Evolutionary conservation across 2,113 vertebrate genomes (phyloP).

Genomic region (Odocoileus hemionus): DNA sequence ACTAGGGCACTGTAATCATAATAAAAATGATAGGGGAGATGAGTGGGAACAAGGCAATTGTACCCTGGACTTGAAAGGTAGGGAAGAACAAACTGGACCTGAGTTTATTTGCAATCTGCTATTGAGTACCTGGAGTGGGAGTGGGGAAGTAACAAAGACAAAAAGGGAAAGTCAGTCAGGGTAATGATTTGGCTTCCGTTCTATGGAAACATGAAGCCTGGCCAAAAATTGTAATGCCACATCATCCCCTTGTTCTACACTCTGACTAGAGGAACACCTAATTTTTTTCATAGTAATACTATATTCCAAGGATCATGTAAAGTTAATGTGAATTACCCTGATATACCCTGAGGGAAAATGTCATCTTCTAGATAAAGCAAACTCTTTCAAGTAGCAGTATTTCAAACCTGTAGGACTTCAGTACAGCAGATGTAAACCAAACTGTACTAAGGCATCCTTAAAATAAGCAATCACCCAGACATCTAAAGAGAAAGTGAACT

Average conservation of each 20-base stretch:
- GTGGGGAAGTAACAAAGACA: neutral
- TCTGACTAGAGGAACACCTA: neutral
- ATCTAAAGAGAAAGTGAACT: neutral
- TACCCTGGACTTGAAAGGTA: neutral
- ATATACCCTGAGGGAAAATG: neutral
- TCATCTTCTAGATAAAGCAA: conserved; percentile 9
- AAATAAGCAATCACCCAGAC: neutral
- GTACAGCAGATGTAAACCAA: neutral
- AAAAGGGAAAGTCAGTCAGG: neutral
- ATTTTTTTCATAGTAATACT: neutral
- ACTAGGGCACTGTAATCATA: neutral
- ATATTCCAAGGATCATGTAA: neutral
- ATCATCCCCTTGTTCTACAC: neutral
- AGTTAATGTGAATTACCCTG: neutral
- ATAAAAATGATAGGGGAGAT: neutral
- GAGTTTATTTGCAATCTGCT: neutral
- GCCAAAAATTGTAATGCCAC: neutral
- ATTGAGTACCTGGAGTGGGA: neutral
- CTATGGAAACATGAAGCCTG: neutral
- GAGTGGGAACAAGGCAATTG: neutral
- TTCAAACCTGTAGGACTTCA: neutral
- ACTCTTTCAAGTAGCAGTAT: neutral
- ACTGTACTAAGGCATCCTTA: neutral
- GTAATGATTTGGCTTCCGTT: neutral
- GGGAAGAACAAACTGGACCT: neutral